Evolutionary conservation across 1,140 invertebrate genomes (phyloP), one percentile per base, ranked within the genome.

Genomic region (Phymorhynchus buccinoides): DNA sequence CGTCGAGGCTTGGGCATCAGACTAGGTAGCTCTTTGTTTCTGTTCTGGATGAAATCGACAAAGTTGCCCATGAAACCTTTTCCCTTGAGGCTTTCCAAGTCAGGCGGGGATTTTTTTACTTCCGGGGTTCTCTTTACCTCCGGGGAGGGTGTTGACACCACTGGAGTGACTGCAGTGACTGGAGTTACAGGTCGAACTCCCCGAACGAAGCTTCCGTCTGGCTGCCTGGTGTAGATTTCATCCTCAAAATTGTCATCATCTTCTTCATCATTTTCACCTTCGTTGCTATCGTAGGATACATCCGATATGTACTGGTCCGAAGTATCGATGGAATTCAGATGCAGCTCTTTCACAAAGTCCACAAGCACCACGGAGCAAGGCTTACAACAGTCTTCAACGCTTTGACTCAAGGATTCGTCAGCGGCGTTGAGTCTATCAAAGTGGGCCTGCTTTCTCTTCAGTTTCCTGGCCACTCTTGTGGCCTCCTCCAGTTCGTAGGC

Each of bases 281-380:
- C 56, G 32, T 32, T 18, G 3, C 48, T 52, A 14, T 80, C 78
- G 81, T 66, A 41, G 39, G 73, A 77, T 27, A 68, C 73, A 83
- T 86, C 78, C 12, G 83, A 78, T 1, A 39, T 41, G 41, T 71
- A 41, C 27, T 66, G 30, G 18, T 88, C 79, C 86, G 48, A 86
- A 79, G 85, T 62, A 52, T 73, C 79, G 27, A 86, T 80, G 37
- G 62, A 48, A 52, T 88, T 75, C n/a, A 86, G 75, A 68, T 88
- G 84, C 41, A 90, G 83, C 71, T 90, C 83, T 56, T 91, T 91
- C 16, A 91, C 89, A 88, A 91, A 91, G 80, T 91, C 91, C 48
- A 85, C 89, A 3, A 91, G 84, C 62, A 90, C 87, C 56, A 91
- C 89, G 9, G 86, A 87, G 84, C 91, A 91, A 12, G 86, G 84